phyloP scores from a whole-genome alignment of 2,113 vertebrate genomes.

The Mungos mungo region DNA sequence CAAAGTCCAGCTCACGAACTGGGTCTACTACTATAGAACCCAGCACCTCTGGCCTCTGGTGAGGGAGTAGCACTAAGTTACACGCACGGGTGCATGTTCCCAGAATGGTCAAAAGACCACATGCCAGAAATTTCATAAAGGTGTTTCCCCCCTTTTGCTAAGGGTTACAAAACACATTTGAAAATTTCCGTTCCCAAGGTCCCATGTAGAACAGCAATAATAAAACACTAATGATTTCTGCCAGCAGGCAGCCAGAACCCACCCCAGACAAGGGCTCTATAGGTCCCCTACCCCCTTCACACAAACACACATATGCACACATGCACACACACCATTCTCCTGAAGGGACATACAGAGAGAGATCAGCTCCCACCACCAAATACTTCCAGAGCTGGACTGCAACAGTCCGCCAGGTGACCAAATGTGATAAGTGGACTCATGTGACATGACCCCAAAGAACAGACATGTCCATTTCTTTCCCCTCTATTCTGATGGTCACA shows the following conservation, averaged over 20 bases:
- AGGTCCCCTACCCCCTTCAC: background rate
- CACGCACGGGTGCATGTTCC: background rate
- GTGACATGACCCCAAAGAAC: background rate
- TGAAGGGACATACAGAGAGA: background rate
- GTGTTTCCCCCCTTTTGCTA: background rate
- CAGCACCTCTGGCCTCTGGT: background rate
- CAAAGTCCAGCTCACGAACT: background rate
- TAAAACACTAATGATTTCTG: constrained; percentile 9
- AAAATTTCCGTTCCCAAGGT: constrained; percentile 52
- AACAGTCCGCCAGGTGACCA: background rate
- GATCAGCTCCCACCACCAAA: fast-evolving
- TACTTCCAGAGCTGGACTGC: background rate
- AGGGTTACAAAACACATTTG: constrained; percentile 58
- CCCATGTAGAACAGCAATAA: background rate
- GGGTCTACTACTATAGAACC: background rate
- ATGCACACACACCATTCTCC: background rate
- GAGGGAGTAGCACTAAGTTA: background rate
- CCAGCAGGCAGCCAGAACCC: background rate
- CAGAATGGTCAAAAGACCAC: constrained; percentile 9
- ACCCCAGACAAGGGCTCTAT: background rate
- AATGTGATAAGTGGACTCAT: background rate
- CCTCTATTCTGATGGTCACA: background rate
- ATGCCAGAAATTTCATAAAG: constrained; percentile 44
- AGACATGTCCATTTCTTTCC: background rate
- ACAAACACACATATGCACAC: background rate